phyloP scores from a whole-genome alignment of 2,113 vertebrate genomes.

The Lophochroa leadbeateri region DNA sequence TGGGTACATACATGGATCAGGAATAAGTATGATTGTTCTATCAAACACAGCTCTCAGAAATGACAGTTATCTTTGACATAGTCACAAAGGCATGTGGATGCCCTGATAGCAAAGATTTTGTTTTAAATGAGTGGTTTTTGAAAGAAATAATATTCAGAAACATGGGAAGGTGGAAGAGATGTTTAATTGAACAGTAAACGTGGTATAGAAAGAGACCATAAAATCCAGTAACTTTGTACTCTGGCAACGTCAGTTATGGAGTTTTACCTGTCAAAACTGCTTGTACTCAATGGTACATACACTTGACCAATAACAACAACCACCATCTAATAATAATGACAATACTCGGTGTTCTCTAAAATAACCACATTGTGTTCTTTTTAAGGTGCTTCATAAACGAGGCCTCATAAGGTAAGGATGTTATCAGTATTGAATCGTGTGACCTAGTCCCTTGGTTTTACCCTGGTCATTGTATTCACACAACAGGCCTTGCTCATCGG shows the following conservation, averaged over 20 bases:
- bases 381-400: not conserved
- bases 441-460: not conserved
- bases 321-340: not conserved
- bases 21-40: not conserved
- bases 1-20: not conserved
- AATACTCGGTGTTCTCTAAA: accelerated
- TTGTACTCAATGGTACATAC: accelerated
- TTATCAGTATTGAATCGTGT: accelerated
- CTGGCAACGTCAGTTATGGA: accelerated
- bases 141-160: not conserved
- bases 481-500: not conserved
- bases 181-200: not conserved
- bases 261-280: not conserved
- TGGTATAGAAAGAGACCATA: not conserved
- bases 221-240: not conserved
- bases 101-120: not conserved
- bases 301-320: not conserved
- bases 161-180: not conserved
- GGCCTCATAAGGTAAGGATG: not conserved
- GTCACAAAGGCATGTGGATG: not conserved
- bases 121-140: not conserved
- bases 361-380: not conserved
- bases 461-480: not conserved
- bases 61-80: not conserved
- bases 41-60: not conserved